Conservation (phyloP, 2,888 invertebrate species). For the Cyaniris semiargus region DNA sequence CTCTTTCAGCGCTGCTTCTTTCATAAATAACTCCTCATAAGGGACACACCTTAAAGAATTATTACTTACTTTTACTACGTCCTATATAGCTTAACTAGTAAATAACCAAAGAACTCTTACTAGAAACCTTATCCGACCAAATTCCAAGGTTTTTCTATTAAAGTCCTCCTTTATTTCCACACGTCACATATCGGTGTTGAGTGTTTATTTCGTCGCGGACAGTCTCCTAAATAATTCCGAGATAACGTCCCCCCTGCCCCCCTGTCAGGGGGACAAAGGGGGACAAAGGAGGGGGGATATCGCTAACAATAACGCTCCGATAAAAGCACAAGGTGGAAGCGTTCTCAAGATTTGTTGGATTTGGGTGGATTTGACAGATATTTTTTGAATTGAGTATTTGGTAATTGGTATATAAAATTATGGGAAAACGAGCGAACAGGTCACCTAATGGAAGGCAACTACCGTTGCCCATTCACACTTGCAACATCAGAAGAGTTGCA, state of each 20-base stretch:
- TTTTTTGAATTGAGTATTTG: not conserved
- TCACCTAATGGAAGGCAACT: too few relatives aligned
- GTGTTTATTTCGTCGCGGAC: slow-evolving; percentile 27
- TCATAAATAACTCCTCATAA: too few relatives aligned
- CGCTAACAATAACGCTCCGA: slow-evolving; percentile 27
- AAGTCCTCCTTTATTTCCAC: not conserved
- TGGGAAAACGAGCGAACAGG: too few relatives aligned
- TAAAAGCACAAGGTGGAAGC: slow-evolving; percentile 30
- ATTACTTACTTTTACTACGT: too few relatives aligned
- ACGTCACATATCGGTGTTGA: slow-evolving; percentile 14
- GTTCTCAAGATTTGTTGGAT: slow-evolving; percentile 24
- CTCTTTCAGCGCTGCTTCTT: too few relatives aligned
- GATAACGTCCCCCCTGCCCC: slow-evolving; percentile 11
- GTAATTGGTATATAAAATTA: too few relatives aligned
- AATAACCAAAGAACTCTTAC: not conserved
- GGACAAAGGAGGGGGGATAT: slow-evolving; percentile 18
- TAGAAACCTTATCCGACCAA: not conserved
- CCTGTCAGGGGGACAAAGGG: not conserved
- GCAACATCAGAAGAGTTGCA: too few relatives aligned
- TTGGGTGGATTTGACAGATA: not conserved
- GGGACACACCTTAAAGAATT: too few relatives aligned
- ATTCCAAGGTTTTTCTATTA: slow-evolving; percentile 6
- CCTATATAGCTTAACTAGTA: too few relatives aligned
- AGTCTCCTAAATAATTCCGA: slow-evolving; percentile 30
- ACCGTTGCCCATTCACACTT: too few relatives aligned